A percentile compares a stretch with the other conserved stretches of the same genome.
Conservation (phyloP, 2,113 vertebrate genomes). For the Poicephalus meyeri region DNA sequence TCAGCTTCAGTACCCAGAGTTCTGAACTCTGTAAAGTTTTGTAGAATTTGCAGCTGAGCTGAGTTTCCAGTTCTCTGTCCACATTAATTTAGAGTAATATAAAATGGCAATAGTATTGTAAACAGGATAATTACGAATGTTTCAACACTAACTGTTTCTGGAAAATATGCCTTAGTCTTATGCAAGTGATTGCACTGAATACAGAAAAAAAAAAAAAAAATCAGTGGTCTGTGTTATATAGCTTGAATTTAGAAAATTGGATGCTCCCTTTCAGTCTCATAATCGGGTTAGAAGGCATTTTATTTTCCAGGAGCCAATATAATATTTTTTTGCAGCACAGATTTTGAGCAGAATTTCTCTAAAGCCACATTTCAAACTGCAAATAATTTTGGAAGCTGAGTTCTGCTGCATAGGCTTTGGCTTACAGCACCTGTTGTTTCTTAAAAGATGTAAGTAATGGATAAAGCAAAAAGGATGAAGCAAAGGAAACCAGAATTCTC, state of each 20-base stretch:
- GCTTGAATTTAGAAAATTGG: background rate
- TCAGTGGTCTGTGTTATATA: background rate
- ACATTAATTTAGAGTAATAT: background rate
- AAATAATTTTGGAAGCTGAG: background rate
- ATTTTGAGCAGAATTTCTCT: background rate
- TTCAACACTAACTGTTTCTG: background rate
- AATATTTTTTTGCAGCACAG: background rate
- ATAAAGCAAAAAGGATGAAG: background rate
- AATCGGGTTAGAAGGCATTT: background rate
- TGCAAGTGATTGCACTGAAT: background rate
- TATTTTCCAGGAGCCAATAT: background rate
- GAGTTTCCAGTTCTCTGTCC: background rate
- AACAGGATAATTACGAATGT: background rate
- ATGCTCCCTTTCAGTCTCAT: background rate
- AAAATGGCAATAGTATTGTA: background rate
- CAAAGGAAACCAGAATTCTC: background rate
- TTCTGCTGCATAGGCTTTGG: background rate
- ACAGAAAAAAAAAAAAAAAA: background rate
- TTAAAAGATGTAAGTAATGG: background rate
- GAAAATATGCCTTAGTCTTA: background rate
- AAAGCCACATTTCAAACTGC: background rate
- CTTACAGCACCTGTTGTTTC: background rate
- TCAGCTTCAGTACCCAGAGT: background rate
- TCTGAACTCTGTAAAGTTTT: background rate
- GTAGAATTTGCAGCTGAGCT: background rate